Evolutionary conservation across 2,888 invertebrate species (phyloP).

Genomic region (Aradus depressus): DNA sequence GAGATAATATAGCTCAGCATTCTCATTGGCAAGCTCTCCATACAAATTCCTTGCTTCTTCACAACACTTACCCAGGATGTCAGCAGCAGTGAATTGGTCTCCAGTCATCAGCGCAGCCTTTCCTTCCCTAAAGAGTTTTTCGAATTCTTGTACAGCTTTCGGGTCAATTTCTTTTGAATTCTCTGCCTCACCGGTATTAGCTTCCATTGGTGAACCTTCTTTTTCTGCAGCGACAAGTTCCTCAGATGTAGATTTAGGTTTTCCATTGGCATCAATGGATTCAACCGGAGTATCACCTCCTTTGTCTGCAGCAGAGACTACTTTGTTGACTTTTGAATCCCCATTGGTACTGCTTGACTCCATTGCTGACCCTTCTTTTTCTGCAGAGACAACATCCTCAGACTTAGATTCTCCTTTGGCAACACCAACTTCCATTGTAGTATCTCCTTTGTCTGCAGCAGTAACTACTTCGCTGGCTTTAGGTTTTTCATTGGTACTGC

Average conservation of each 20-base stretch:
- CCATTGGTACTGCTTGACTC: not conserved
- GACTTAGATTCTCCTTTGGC: not conserved
- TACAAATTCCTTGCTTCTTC: constrained; percentile 37
- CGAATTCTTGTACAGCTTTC: constrained; percentile 23
- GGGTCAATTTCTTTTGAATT: constrained; percentile 11
- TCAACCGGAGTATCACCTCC: not conserved
- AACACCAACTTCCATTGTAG: not conserved
- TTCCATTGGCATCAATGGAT: not conserved
- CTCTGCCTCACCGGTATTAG: not conserved
- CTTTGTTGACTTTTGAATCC: not conserved
- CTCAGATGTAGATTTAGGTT: constrained; percentile 3
- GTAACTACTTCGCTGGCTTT: not conserved
- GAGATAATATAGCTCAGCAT: constrained; percentile 80
- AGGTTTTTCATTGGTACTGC: too few relatives aligned
- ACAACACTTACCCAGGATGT: constrained; percentile 29
- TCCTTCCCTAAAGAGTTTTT: constrained; percentile 14
- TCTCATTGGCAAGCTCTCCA: constrained; percentile 72
- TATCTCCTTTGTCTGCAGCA: constrained; percentile 5
- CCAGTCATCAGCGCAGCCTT: constrained; percentile 1
- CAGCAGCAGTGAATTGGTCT: constrained; percentile 44
- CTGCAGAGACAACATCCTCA: not conserved
- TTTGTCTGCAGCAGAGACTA: not conserved
- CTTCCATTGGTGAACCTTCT: not conserved
- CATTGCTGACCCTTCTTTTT: not conserved
- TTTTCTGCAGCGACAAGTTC: not conserved